A percentile compares a stretch with the other conserved stretches of the same genome.
Conservation (phyloP, 2,797 vertebrate species). For the Galagoides demidoff region DNA sequence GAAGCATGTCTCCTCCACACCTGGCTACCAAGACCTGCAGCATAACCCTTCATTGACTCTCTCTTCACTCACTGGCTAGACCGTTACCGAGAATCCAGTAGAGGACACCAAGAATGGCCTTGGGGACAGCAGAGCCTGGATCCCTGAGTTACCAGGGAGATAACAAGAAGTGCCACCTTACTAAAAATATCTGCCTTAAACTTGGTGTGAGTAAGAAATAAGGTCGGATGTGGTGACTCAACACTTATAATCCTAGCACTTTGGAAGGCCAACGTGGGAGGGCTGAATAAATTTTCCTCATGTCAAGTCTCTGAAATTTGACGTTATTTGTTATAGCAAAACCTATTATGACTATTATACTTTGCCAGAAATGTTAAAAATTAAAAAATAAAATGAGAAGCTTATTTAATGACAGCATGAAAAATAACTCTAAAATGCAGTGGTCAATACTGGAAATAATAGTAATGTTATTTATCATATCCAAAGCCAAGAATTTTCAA, state of each 20-base stretch:
- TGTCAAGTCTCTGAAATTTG: background rate
- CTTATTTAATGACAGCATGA: background rate
- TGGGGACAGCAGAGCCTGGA: background rate
- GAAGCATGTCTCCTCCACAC: background rate
- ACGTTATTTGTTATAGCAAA: background rate
- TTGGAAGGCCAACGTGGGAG: background rate
- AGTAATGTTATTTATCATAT: background rate
- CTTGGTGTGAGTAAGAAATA: background rate
- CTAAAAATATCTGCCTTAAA: slow-evolving; percentile 23
- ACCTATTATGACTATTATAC: background rate
- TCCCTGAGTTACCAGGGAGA: background rate
- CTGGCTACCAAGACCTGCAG: background rate
- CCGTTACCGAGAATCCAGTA: background rate
- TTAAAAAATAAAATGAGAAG: slow-evolving; percentile 33
- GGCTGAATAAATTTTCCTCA: background rate
- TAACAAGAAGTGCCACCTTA: background rate
- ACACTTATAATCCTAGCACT: background rate
- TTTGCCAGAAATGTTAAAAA: slow-evolving; percentile 6
- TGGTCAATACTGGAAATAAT: slow-evolving; percentile 20
- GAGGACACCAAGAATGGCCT: background rate
- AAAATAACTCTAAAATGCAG: slow-evolving; percentile 26
- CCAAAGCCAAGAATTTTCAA: slow-evolving; percentile 4
- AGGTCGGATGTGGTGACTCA: background rate
- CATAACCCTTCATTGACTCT: background rate
- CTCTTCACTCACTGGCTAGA: background rate